These are phyloP conservation scores for Lophochroa leadbeateri DNA, from an alignment of 2,113 vertebrate species.

Conservation along the genomic window DNA sequence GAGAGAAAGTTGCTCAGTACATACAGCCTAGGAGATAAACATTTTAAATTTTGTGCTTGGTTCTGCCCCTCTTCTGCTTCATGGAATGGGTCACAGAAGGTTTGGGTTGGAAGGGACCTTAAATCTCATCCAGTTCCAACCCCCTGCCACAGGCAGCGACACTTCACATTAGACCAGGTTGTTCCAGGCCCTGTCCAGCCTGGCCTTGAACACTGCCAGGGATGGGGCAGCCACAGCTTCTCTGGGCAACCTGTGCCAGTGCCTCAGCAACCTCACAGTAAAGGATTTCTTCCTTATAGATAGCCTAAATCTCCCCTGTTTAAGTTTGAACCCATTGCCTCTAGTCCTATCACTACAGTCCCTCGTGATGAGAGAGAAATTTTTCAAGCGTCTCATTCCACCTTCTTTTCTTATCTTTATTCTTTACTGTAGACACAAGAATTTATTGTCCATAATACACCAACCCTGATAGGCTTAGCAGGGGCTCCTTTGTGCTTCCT, in stretches of 20 bases:
- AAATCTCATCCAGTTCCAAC: not conserved
- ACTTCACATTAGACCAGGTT: rapidly evolving
- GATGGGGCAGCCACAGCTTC: not conserved
- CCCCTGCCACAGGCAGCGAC: not conserved
- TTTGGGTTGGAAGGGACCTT: not conserved
- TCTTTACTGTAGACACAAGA: not conserved
- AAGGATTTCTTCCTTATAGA: not conserved
- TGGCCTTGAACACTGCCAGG: rapidly evolving
- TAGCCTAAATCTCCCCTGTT: not conserved
- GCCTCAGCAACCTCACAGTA: not conserved
- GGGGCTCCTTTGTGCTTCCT: not conserved
- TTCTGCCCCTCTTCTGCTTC: not conserved
- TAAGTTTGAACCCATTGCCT: not conserved
- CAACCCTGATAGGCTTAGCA: not conserved
- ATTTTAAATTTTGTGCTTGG: not conserved
- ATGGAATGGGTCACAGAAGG: not conserved
- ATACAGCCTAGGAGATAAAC: not conserved
- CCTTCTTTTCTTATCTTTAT: not conserved
- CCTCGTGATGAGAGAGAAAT: not conserved
- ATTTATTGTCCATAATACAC: not conserved
- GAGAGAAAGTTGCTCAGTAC: not conserved
- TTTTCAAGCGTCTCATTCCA: not conserved
- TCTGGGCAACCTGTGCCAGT: not conserved
- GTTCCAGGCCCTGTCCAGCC: not conserved
- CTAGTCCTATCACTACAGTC: not conserved